Conservation (phyloP, 2,888 invertebrate species). For the Xestia c-nigrum region DNA sequence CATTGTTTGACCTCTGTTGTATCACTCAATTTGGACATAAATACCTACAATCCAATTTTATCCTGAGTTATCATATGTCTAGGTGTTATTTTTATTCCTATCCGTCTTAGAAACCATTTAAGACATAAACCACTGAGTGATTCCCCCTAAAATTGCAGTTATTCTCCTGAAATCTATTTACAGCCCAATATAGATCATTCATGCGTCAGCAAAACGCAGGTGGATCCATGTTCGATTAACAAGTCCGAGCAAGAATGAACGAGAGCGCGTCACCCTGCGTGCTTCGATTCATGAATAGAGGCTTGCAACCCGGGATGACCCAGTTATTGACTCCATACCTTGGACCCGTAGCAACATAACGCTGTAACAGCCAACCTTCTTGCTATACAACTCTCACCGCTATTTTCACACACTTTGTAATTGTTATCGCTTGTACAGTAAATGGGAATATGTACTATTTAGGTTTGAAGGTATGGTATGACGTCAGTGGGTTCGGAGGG, state of each 20-base stretch:
- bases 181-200: constrained; percentile 64
- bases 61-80: no score
- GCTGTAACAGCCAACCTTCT: constrained; percentile 66
- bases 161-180: constrained; percentile 43
- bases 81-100: background rate
- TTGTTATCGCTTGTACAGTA: constrained; percentile 63
- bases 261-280: constrained; percentile 82
- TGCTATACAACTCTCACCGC: constrained; percentile 56
- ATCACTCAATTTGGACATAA: background rate
- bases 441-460: constrained; percentile 76
- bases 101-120: background rate
- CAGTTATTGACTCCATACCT: constrained; percentile 90
- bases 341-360: constrained; percentile 61
- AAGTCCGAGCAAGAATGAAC: constrained; percentile 85
- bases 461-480: constrained; percentile 82
- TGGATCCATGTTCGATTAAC: constrained; percentile 79
- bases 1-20: background rate
- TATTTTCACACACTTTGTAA: constrained; percentile 50
- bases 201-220: constrained; percentile 73
- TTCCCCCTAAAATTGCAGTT: background rate
- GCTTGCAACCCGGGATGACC: constrained; percentile 93
- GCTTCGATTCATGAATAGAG: constrained; percentile 91
- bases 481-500: constrained; percentile 90
- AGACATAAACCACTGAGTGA: background rate
- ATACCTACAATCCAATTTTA: background rate